Percentiles rank a stretch among this genome's conserved stretches.
These are phyloP conservation scores for Piezodorus guildinii DNA, from an alignment of 1,140 invertebrate species.

Conservation along the genomic window DNA sequence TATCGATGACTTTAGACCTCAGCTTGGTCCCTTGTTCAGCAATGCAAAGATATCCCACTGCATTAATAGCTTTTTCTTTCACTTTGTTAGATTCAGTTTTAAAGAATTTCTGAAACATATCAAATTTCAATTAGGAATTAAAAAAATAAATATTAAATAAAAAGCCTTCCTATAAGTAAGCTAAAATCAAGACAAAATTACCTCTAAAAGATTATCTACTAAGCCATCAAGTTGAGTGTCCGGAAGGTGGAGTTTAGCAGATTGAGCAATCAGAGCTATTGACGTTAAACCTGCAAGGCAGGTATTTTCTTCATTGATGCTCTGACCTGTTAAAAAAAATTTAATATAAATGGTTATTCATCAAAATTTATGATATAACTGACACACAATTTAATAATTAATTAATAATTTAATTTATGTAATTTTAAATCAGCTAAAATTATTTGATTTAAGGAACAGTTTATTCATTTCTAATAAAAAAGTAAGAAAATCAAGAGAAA, in stretches of 20 bases:
- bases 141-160: slow-evolving; percentile 4
- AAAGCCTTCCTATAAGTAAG: no score
- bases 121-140: slow-evolving; percentile 6
- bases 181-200: background rate
- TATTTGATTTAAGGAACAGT: no score
- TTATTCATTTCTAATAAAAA: no score
- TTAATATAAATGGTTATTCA: no score
- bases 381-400: no score
- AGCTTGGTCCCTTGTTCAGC: background rate
- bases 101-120: slow-evolving; percentile 1
- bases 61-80: background rate
- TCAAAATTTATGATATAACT: no score
- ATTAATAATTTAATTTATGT: no score
- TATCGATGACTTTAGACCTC: slow-evolving; percentile 10
- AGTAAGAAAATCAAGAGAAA: no score
- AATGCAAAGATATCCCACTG: background rate
- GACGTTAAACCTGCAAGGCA: background rate
- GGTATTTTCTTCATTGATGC: background rate
- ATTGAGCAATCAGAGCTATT: background rate
- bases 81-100: slow-evolving; percentile 5
- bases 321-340: background rate
- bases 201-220: slow-evolving; percentile 1
- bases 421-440: no score
- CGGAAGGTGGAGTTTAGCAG: background rate
- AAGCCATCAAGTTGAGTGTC: background rate